Evolutionary conservation across 2,888 invertebrate genomes (phyloP), one percentile per base, ranked within the genome.

Genomic region (Pherbina coryleti): DNA sequence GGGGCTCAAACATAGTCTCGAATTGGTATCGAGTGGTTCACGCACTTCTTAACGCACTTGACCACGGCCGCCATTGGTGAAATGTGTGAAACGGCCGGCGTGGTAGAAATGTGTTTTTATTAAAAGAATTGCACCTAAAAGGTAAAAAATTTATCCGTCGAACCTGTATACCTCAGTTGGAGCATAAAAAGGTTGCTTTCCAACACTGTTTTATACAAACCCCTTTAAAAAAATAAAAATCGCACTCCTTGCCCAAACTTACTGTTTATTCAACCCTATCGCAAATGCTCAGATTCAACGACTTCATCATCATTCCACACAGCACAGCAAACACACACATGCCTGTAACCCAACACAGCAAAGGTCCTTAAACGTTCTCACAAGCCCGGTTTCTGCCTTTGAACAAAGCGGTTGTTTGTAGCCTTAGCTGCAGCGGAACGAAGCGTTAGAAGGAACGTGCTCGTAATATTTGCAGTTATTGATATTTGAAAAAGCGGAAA

Each of bases 381-480:
- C 78, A 53, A 53, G 34, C 44, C 19, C 34, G 55, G 34, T 22
- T 53, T 4, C n/a, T 60, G 3, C 11, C 7, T 34, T 34, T 31
- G 44, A 53, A 28, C 60, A 79, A 76, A 74, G 79, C 78, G 75
- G 79, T 49, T 66, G 75, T 67, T 67, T 17, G 80, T 75, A 77
- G 80, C 62, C 77, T 77, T 81, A 79, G 77, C 79, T 74, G 78
- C 78, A 79, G 78, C 79, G 78, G 80, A 44, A 14, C 53, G n/a
- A 34, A 79, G 77, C 78, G 78, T 80, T 80, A 85, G 85, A 84
- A 82, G 82, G 86, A 83, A 88, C 88, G 88, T 88, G 87, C 87
- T 87, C 87, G 87, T 87, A 88, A 87, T 88, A 87, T 87, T 87
- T 87, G 87, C 87, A 84, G 88, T 88, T 87, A 87, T 87, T 88